Evolutionary conservation across 2,888 invertebrate species (phyloP), one percentile per base, ranked within the genome.

Genomic region (Meganola albula): DNA sequence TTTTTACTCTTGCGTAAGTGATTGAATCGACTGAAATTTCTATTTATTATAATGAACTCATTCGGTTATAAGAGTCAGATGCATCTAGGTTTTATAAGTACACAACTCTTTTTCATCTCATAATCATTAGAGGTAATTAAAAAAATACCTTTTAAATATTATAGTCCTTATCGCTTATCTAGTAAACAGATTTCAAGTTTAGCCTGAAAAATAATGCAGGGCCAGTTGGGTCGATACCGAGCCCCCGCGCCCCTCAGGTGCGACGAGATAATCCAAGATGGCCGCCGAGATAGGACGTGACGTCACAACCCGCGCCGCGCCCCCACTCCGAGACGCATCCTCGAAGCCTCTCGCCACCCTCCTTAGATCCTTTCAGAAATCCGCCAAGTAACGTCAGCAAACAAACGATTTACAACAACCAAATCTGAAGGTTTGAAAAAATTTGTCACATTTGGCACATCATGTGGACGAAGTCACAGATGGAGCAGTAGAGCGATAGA

Each of bases 211-310:
- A 79, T 80, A n/a, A 71, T 72, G 72, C 75, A 74, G 68, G 67
- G 68, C 55, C 60, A 67, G 63, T 58, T 66, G 74, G 82, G 77
- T 83, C 83, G 83, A 84, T 85, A 84, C 69, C 61, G 68, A 52
- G 57, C 44, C 49, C 55, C 75, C 74, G 61, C 77, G 46, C 69
- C 79, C 80, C 84, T 72, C 84, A 84, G 85, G 85, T 84, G 84
- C 83, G 78, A 84, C 84, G 85, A 85, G 85, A 85, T 85, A 83
- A 85, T 85, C 85, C 85, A 85, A 85, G 85, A 85, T 85, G 85
- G 85, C 85, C 82, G 85, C 83, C 83, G 77, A 84, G 85, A 85
- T 85, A 85, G 83, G 84, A 86, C 85, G 82, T 86, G 85, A 86
- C 85, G 85, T 85, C 85, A 85, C 83, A 74, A 74, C 72, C 70